A percentile compares a stretch with the other conserved stretches of the same genome.
Evolutionary conservation across 2,888 invertebrate genomes (phyloP).

Genomic region (Auanema freiburgensis): DNA sequence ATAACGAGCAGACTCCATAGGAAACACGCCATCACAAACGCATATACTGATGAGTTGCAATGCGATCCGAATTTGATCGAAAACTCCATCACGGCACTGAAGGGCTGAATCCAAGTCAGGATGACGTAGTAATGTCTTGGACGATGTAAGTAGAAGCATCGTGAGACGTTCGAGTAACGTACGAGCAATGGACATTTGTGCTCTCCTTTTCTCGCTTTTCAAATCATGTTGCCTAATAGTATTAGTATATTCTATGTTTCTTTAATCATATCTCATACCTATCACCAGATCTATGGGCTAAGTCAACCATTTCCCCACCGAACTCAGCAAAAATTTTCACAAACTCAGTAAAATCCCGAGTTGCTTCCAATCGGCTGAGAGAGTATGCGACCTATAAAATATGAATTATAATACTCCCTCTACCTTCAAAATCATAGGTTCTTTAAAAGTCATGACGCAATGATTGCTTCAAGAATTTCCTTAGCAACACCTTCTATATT

Average conservation of each 20-base stretch:
- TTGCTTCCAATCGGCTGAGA: constrained; percentile 68
- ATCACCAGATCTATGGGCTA: constrained; percentile 87
- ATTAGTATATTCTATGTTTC: constrained; percentile 65
- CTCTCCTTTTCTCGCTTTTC: constrained; percentile 84
- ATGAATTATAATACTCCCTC: background rate
- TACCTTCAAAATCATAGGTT: background rate
- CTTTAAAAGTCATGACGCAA: background rate
- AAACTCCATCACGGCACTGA: constrained; percentile 94
- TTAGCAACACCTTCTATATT: too few species aligned
- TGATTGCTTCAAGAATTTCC: too few species aligned
- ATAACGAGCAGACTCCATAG: constrained; percentile 58
- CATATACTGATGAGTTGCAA: constrained; percentile 97
- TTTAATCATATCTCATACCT: constrained; percentile 70
- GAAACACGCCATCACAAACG: constrained; percentile 87
- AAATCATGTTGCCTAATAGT: constrained; percentile 70
- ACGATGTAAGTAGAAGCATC: constrained; percentile 92
- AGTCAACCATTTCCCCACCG: constrained; percentile 96
- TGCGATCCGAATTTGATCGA: constrained; percentile 87
- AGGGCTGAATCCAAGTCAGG: constrained; percentile 88
- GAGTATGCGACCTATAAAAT: constrained; percentile 66
- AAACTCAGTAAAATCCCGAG: constrained; percentile 79
- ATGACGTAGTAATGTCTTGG: constrained; percentile 92
- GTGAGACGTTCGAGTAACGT: constrained; percentile 78
- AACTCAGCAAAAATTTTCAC: constrained; percentile 97
- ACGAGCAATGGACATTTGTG: constrained; percentile 93